Conservation (phyloP, 1,140 invertebrate species). For the Tenebrio molitor region DNA sequence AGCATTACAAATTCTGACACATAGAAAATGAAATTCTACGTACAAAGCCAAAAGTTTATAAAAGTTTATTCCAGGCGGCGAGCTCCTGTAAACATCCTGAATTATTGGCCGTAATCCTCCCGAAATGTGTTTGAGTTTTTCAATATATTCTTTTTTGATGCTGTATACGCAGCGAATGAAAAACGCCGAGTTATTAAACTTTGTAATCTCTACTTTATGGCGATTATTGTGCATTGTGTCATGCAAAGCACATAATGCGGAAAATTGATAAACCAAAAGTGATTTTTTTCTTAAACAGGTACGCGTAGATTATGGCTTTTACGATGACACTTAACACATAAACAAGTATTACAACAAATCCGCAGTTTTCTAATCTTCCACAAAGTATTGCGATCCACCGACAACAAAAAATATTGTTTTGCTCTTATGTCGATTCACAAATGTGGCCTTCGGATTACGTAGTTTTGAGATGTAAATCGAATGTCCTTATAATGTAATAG, state of each 20-base stretch:
- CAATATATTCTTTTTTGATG: conserved; percentile 48
- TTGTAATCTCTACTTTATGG: conserved; percentile 44
- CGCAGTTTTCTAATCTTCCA: too few species aligned
- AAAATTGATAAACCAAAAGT: conserved; percentile 41
- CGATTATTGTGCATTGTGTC: conserved; percentile 39
- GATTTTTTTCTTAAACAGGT: conserved; percentile 12
- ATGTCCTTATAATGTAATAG: too few species aligned
- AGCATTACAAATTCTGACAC: conserved; percentile 51
- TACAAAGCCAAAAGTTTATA: conserved; percentile 48
- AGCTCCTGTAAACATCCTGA: conserved; percentile 48
- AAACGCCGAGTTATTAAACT: conserved; percentile 43
- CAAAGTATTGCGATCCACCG: too few species aligned
- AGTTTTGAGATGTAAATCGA: too few species aligned
- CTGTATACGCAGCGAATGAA: conserved; percentile 12
- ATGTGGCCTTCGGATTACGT: too few species aligned
- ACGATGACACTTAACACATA: conserved; percentile 13
- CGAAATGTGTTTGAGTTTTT: conserved; percentile 49
- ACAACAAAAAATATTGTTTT: too few species aligned
- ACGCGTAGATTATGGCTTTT: not conserved
- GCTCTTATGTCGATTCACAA: too few species aligned
- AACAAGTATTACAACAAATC: too few species aligned
- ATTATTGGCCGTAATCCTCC: conserved; percentile 50
- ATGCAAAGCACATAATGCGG: conserved; percentile 35
- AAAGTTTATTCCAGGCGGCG: conserved; percentile 41
- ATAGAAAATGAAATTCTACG: conserved; percentile 50